phyloP scores from a whole-genome alignment of 2,113 vertebrate species.

The Seriola quinqueradiata region DNA sequence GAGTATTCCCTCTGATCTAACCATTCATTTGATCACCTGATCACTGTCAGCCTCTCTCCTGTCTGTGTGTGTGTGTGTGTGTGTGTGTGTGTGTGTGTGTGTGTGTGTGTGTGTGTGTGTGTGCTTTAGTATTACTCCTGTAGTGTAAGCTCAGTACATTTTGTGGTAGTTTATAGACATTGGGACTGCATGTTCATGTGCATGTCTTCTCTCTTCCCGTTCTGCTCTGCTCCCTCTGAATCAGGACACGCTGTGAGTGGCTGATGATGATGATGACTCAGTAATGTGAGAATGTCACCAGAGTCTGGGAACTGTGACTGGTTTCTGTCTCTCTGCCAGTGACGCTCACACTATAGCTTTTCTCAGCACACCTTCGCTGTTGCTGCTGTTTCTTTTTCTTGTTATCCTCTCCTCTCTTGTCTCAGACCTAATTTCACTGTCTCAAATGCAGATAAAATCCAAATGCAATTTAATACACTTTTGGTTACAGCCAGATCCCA shows the following conservation, averaged over 20 bases:
- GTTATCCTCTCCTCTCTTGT: slow-evolving; percentile 7
- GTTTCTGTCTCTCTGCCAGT: slow-evolving; percentile 58
- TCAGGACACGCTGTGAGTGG: slow-evolving; percentile 72
- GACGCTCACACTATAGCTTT: slow-evolving; percentile 46
- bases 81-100: neutral
- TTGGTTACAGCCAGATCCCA: neutral
- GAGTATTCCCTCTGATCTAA: slow-evolving; percentile 62
- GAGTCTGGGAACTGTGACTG: slow-evolving; percentile 74
- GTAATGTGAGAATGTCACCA: slow-evolving; percentile 82
- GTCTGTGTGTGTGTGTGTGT: slow-evolving; percentile 7
- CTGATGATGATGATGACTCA: slow-evolving; percentile 78
- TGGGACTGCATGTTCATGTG: slow-evolving; percentile 18
- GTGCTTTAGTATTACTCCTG: slow-evolving; percentile 12
- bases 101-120: slow-evolving; percentile 5
- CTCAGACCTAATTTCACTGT: slow-evolving; percentile 15
- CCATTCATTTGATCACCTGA: slow-evolving; percentile 55
- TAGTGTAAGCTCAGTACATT: slow-evolving; percentile 25
- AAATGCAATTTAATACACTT: slow-evolving; percentile 12
- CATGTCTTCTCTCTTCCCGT: slow-evolving; percentile 36
- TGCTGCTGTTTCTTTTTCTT: slow-evolving; percentile 33
- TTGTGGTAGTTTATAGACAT: slow-evolving; percentile 24
- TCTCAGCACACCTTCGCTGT: slow-evolving; percentile 36
- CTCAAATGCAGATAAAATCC: slow-evolving; percentile 11
- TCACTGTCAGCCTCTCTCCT: slow-evolving; percentile 23
- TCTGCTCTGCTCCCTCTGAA: slow-evolving; percentile 59